Evolutionary conservation across 1,140 invertebrate species (phyloP), one percentile per base, ranked within the genome.

Genomic region (Scaptomyza hsui): DNA sequence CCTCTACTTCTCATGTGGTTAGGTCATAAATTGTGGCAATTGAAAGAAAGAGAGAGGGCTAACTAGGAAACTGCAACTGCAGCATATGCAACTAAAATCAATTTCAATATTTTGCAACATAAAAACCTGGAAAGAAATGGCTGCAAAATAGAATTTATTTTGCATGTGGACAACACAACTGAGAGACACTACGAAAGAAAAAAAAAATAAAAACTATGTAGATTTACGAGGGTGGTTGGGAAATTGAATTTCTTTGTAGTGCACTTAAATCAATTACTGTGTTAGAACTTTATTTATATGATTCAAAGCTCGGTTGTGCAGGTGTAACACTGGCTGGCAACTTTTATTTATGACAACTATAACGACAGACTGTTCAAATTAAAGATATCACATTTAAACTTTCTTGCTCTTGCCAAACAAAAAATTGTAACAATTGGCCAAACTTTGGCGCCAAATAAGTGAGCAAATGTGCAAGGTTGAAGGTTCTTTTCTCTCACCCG

Each of bases 51-150:
- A 6, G 24, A 15, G 32, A 49, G 29, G 35, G 26, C 65, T 62
- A 29, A 1, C 0, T 2, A 29, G 26, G 7, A 29, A 29, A 9
- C 26, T 29, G 26, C 9, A 64, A 65, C 57, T 75, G 70, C 72
- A 75, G 35, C 80, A 79, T 80, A 80, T 85, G 80, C 81, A 85
- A 59, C 69, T 62, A 71, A 76, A 77, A 68, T 77, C 82, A 79
- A 75, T 72, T 86, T 77, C 81, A 77, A 86, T 85, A 85, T 86
- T 77, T 86, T 77, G 53, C 77, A 65, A 68, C 76, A 85, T 85
- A 71, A 80, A 82, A 80, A 71, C 61, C 57, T 79, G 61, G 15
- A 59, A 47, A 47, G 47, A 71, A 82, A 81, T 73, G 69, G 78
- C 75, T 48, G 72, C 39, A 72, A 78, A 78, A 85, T 76, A 59